Evolutionary conservation across 2,888 invertebrate species (phyloP).

Genomic region (Tillus elongatus): DNA sequence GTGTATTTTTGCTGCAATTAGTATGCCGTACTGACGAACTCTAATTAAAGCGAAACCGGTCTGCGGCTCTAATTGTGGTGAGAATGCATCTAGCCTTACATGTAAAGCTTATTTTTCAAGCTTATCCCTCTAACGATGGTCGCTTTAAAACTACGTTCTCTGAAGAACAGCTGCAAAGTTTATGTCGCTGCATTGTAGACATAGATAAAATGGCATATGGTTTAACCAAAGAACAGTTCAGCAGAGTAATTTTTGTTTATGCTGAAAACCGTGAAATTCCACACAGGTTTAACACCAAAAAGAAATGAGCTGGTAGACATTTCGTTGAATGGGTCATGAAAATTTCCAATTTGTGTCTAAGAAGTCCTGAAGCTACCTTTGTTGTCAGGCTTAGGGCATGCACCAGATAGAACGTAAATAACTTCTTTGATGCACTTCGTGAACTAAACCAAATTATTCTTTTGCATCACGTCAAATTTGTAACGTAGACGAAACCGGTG

Average conservation of each 20-base stretch:
- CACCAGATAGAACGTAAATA: not conserved
- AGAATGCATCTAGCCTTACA: too few species aligned
- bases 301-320: conserved; percentile 2
- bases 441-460: conserved; percentile 3
- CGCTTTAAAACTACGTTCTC: conserved; percentile 2
- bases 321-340: not conserved
- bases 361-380: conserved; percentile 2
- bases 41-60: too few species aligned
- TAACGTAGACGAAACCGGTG: conserved; percentile 7
- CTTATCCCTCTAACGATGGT: not conserved
- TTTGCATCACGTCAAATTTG: conserved; percentile 7
- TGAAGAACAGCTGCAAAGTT: conserved; percentile 3
- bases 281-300: conserved; percentile 3
- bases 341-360: not conserved
- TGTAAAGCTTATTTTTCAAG: not conserved
- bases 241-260: conserved; percentile 1
- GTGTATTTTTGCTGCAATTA: too few species aligned
- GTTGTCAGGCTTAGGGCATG: not conserved
- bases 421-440: conserved; percentile 2
- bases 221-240: conserved; percentile 3
- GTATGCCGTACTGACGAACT: too few species aligned
- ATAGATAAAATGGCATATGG: not conserved
- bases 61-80: too few species aligned
- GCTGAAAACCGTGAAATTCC: conserved; percentile 3
- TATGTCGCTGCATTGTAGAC: too few species aligned